Percentiles rank a stretch among this genome's conserved stretches.
These are phyloP conservation scores for Elaeidobius kamerunicus DNA, from an alignment of 2,888 invertebrate genomes.

Conservation along the genomic window DNA sequence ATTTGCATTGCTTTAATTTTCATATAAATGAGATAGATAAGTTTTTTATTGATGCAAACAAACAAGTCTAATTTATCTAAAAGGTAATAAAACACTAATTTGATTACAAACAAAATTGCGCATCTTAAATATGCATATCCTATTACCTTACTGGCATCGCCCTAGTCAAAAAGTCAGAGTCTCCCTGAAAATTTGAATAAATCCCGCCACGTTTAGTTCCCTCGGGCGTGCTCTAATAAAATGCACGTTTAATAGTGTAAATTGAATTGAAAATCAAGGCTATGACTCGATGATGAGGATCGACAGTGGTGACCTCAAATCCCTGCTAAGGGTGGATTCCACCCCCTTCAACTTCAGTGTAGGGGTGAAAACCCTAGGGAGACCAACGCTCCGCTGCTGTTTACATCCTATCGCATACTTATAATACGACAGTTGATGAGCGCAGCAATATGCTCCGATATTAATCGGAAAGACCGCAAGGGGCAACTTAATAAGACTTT, in stretches of 20 bases:
- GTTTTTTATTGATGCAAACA: too few species aligned
- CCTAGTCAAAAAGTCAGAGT: constrained; percentile 1
- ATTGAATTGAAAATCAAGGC: constrained; percentile 48
- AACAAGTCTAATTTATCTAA: not conserved
- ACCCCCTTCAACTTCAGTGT: constrained; percentile 21
- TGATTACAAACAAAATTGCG: not conserved
- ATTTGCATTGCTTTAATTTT: too few species aligned
- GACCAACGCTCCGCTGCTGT: constrained; percentile 41
- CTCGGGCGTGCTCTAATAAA: constrained; percentile 34
- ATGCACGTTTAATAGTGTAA: constrained; percentile 47
- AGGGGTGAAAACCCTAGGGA: constrained; percentile 34
- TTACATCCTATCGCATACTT: constrained; percentile 53
- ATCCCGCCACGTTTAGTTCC: constrained; percentile 22
- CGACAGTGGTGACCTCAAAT: constrained; percentile 51
- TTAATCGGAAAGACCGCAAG: constrained; percentile 46
- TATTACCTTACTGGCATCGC: constrained; percentile 12
- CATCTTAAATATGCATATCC: constrained; percentile 1
- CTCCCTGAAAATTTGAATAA: constrained; percentile 28
- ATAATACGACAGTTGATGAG: constrained; percentile 53
- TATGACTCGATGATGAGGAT: constrained; percentile 51
- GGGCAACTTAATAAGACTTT: constrained; percentile 35
- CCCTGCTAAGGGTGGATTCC: constrained; percentile 44
- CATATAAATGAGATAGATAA: too few species aligned
- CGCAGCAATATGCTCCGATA: constrained; percentile 52
- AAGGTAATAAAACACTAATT: not conserved